Conservation (phyloP, 30 jellyfish, hydroid and myxozoan species). For the Aurelia aurita complex sp. Pacific region DNA sequence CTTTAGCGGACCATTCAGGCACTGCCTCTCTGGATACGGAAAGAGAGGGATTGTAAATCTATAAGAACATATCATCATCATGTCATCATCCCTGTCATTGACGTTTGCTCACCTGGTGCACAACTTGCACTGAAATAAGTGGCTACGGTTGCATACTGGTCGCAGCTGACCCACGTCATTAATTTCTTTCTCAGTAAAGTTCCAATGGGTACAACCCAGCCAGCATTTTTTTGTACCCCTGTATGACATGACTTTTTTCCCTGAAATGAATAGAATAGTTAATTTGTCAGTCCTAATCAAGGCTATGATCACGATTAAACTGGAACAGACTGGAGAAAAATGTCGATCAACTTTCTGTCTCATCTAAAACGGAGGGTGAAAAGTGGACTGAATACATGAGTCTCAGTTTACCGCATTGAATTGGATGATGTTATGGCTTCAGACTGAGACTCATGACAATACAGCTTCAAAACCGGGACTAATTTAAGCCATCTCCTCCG, state of each 20-base stretch:
- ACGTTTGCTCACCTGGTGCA: conserved; percentile 37
- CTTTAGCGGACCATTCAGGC: neutral
- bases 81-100: neutral
- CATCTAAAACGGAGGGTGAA: too few relatives aligned
- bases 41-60: neutral
- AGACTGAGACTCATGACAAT: too few relatives aligned
- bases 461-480: too few relatives aligned
- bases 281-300: neutral
- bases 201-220: conserved; percentile 53
- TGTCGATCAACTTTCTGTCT: too few relatives aligned
- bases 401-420: too few relatives aligned
- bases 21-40: neutral
- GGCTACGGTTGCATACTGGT: conserved; percentile 39
- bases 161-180: conserved; percentile 29
- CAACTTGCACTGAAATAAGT: conserved; percentile 36
- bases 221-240: conserved; percentile 45
- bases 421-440: too few relatives aligned
- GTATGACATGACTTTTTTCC: conserved; percentile 54
- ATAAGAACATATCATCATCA: neutral
- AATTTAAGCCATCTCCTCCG: too few relatives aligned
- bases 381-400: too few relatives aligned
- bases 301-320: neutral
- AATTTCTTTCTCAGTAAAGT: conserved; percentile 12
- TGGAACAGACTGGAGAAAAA: neutral
- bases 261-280: neutral